Evolutionary conservation across 1,140 invertebrate genomes (phyloP).

Genomic region (Procambarus clarkii): DNA sequence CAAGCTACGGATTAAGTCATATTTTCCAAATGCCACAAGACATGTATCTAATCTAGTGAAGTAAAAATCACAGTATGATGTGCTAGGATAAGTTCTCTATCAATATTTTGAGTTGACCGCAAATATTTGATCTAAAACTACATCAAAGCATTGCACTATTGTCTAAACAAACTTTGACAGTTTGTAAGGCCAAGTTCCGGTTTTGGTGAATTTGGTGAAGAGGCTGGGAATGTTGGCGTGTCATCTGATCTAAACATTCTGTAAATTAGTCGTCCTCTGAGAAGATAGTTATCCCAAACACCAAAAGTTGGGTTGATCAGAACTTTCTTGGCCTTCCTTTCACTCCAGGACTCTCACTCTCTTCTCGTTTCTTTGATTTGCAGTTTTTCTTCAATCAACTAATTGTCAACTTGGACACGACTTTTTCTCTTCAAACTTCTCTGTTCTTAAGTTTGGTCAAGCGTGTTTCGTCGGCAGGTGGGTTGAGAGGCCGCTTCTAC

Average conservation of each 20-base stretch:
- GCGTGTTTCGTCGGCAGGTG: not conserved
- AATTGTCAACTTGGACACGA: not conserved
- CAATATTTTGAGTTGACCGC: not conserved
- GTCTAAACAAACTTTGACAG: not conserved
- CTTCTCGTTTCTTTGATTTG: not conserved
- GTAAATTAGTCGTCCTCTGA: not conserved
- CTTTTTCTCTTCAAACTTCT: not conserved
- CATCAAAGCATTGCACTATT: not conserved
- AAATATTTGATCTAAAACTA: not conserved
- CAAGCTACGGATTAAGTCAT: not conserved
- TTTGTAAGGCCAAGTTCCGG: not conserved
- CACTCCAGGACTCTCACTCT: not conserved
- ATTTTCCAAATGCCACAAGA: not conserved
- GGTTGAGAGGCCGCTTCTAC: not conserved
- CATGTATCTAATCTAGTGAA: not conserved
- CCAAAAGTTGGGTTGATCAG: not conserved
- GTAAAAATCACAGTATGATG: not conserved
- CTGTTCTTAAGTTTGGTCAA: not conserved
- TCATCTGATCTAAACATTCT: not conserved
- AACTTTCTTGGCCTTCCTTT: not conserved
- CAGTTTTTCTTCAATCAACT: conserved; percentile 2
- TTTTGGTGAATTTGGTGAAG: not conserved
- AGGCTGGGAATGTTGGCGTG: not conserved
- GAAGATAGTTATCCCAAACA: not conserved
- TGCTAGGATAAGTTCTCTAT: not conserved